Evolutionary conservation across 1,140 invertebrate genomes (phyloP).

Genomic region (Doryteuthis pealeii): DNA sequence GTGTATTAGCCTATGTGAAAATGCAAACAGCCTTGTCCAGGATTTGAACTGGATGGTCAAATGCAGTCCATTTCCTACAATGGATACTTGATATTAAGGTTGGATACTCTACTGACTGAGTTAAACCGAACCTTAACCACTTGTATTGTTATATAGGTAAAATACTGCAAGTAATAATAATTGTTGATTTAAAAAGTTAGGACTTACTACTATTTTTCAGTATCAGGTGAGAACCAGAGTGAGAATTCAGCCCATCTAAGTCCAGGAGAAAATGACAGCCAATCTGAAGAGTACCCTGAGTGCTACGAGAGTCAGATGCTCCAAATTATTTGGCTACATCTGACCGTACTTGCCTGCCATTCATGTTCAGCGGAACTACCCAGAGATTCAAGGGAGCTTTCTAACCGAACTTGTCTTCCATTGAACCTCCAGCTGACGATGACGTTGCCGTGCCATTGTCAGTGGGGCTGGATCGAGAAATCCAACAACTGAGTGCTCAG

Average conservation of each 20-base stretch:
- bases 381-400: constrained; percentile 36
- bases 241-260: constrained; percentile 19
- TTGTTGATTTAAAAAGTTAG: too few relatives aligned
- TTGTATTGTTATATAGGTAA: too few relatives aligned
- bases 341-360: constrained; percentile 27
- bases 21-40: too few relatives aligned
- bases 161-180: too few relatives aligned
- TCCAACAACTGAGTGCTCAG: constrained; percentile 3
- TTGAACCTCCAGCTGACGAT: constrained; percentile 5
- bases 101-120: too few relatives aligned
- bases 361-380: constrained; percentile 31
- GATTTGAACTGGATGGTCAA: too few relatives aligned
- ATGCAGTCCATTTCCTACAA: too few relatives aligned
- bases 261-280: constrained; percentile 24
- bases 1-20: too few relatives aligned
- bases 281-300: constrained; percentile 26
- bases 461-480: too few relatives aligned
- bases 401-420: constrained; percentile 8
- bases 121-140: too few relatives aligned
- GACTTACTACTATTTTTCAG: neutral
- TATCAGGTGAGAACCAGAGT: neutral
- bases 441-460: too few relatives aligned
- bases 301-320: constrained; percentile 24
- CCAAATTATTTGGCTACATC: constrained; percentile 25
- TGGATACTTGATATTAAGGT: too few relatives aligned